phyloP scores from a whole-genome alignment of 2,888 invertebrate genomes.

The Eulithis prunata region DNA sequence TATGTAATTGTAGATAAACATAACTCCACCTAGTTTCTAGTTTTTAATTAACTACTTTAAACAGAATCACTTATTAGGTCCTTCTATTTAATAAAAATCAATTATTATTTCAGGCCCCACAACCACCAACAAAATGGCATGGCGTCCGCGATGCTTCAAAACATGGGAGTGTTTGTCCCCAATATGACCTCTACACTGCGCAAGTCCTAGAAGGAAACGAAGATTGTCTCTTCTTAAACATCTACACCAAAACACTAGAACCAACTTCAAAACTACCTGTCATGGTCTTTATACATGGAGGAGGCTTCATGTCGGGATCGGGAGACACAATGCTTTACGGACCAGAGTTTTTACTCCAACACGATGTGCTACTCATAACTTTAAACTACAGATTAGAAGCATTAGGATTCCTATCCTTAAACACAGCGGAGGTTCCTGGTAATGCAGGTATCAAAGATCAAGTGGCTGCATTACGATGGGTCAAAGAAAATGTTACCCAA shows the following conservation, averaged over 20 bases:
- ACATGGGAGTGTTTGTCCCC: constrained; percentile 54
- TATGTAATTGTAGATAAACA: too few relatives aligned
- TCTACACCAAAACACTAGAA: constrained; percentile 53
- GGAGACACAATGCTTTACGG: constrained; percentile 54
- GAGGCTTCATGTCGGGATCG: constrained; percentile 56
- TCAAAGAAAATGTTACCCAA: constrained; percentile 69
- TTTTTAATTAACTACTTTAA: too few relatives aligned
- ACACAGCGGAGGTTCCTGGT: constrained; percentile 71
- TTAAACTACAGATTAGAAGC: constrained; percentile 68
- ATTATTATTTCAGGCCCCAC: constrained; percentile 53
- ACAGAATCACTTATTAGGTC: too few relatives aligned
- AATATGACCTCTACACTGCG: constrained; percentile 48
- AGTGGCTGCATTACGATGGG: constrained; percentile 71
- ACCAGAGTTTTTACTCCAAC: constrained; percentile 57
- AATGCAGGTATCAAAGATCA: constrained; percentile 75
- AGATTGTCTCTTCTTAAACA: constrained; percentile 62
- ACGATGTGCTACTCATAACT: constrained; percentile 58
- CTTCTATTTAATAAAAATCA: too few relatives aligned
- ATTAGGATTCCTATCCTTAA: constrained; percentile 69
- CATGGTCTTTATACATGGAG: constrained; percentile 64
- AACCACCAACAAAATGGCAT: constrained; percentile 53
- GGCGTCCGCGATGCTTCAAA: constrained; percentile 52
- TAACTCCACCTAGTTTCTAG: too few relatives aligned
- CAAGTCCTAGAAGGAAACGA: constrained; percentile 49
- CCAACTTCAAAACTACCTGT: constrained; percentile 49